Percentiles rank a stretch among this genome's conserved stretches.
Conservation (phyloP, 2,113 vertebrate genomes). For the Microcebus griseorufus region DNA sequence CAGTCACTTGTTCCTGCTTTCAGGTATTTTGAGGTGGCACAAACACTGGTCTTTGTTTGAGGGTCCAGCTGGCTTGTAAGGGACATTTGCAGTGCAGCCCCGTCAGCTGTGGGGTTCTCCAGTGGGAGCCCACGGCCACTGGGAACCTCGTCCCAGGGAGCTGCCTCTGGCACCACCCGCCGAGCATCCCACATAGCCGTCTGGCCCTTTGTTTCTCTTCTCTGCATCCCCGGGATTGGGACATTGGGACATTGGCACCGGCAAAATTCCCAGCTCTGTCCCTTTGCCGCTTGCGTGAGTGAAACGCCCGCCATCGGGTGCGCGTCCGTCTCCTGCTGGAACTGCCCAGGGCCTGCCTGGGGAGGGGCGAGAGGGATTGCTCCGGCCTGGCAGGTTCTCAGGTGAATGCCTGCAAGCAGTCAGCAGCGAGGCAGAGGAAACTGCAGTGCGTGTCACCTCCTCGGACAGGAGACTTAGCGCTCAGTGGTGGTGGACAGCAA, state of each 20-base stretch:
- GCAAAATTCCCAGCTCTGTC: background rate
- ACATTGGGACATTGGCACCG: rapidly evolving
- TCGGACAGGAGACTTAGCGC: rapidly evolving
- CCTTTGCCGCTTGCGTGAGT: background rate
- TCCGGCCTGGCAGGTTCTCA: background rate
- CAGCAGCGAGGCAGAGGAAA: background rate
- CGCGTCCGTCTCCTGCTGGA: background rate
- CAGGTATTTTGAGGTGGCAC: background rate
- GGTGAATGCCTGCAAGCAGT: background rate
- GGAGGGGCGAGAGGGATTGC: background rate
- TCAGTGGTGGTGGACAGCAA: background rate
- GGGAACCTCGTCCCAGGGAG: background rate
- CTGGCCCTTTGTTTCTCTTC: background rate
- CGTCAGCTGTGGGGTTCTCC: background rate
- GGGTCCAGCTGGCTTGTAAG: background rate
- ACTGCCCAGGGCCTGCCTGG: rapidly evolving
- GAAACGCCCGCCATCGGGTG: background rate
- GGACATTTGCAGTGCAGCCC: rapidly evolving
- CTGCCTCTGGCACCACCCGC: no score
- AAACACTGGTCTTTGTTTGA: background rate
- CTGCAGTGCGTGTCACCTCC: background rate
- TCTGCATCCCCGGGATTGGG: rapidly evolving
- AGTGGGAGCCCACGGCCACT: rapidly evolving
- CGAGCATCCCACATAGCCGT: rapidly evolving
- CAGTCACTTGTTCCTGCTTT: background rate